Evolutionary conservation across 2,797 vertebrate genomes (phyloP).

Genomic region (Darevskia mixta): DNA sequence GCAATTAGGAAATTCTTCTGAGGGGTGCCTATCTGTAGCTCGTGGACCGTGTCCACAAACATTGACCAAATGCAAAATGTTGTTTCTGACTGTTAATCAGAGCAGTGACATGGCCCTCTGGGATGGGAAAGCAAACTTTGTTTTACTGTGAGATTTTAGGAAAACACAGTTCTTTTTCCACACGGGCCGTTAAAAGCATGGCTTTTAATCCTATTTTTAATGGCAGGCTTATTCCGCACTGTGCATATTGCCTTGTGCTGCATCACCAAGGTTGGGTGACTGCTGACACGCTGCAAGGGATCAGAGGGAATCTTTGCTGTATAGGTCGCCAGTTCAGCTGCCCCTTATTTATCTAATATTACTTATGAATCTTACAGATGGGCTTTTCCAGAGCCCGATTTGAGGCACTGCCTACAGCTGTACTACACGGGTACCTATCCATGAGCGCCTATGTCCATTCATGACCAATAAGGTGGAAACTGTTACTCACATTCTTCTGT

Average conservation of each 20-base stretch:
- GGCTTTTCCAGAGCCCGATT: no score
- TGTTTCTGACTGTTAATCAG: slow-evolving; percentile 10
- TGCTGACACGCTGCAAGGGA: neutral
- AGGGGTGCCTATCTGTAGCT: neutral
- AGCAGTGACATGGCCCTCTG: neutral
- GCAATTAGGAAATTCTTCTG: slow-evolving; percentile 30
- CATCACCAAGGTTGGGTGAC: neutral
- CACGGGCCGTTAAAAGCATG: neutral
- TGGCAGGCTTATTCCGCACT: neutral
- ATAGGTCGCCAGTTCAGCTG: neutral
- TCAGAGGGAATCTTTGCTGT: neutral
- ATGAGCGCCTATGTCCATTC: no score
- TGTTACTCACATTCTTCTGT: no score
- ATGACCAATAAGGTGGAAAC: no score
- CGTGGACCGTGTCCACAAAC: slow-evolving; percentile 35
- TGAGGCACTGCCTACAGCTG: no score
- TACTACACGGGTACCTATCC: no score
- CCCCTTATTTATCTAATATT: no score
- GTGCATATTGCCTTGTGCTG: neutral
- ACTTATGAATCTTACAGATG: no score
- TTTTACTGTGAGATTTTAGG: neutral
- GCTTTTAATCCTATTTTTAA: neutral
- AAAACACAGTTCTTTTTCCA: neutral
- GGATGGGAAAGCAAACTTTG: slow-evolving; percentile 9
- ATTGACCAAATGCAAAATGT: neutral